Conservation (phyloP, 2,797 vertebrate species). For the Furcifer pardalis region DNA sequence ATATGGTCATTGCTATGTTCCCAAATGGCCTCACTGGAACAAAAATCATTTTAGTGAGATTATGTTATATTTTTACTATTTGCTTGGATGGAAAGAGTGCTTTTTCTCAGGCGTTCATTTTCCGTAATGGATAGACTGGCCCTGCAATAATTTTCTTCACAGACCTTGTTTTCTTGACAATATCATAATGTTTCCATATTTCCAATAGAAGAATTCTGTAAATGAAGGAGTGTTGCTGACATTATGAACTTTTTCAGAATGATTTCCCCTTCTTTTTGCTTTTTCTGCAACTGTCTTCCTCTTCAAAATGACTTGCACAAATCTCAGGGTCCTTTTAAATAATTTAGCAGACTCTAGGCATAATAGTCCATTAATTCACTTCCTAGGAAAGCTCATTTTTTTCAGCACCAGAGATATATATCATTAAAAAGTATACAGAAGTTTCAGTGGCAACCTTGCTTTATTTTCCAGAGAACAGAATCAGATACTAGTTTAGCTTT, state of each 20-base stretch:
- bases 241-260: constrained; percentile 33
- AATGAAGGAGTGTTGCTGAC: constrained; percentile 21
- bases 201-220: constrained; percentile 29
- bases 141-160: constrained; percentile 36
- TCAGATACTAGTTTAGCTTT: background rate
- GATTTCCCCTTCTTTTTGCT: background rate
- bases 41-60: constrained; percentile 55
- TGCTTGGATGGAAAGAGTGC: constrained; percentile 33
- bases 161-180: constrained; percentile 37
- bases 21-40: constrained; percentile 23
- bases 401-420: constrained; percentile 7
- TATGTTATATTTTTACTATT: constrained; percentile 34
- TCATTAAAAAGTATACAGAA: constrained; percentile 11
- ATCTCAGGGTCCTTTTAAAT: constrained; percentile 22
- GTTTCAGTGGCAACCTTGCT: background rate
- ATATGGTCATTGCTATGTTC: constrained; percentile 19
- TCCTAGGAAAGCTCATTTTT: constrained; percentile 45
- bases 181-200: constrained; percentile 32
- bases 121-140: constrained; percentile 10
- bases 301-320: constrained; percentile 48
- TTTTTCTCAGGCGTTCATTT: constrained; percentile 3
- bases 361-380: constrained; percentile 32
- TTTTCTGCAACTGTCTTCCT: background rate
- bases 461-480: constrained; percentile 9
- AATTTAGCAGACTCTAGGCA: constrained; percentile 27